phyloP scores from a whole-genome alignment of 2,888 invertebrate species.

The Hoplodrina blanda region DNA sequence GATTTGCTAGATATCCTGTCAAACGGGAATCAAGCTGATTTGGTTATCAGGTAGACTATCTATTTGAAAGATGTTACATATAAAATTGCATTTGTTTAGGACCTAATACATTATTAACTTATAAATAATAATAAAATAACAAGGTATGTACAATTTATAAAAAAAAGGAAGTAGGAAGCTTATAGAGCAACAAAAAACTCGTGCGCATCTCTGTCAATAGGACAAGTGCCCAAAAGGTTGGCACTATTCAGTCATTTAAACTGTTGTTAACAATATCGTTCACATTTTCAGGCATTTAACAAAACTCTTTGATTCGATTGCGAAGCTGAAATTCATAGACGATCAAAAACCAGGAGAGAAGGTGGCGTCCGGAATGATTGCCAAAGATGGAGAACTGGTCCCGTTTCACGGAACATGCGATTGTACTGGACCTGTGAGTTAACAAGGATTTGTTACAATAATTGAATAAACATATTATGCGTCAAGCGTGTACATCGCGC shows the following conservation, averaged over 20 bases:
- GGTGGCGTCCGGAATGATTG: slow-evolving; percentile 95
- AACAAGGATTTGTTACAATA: too few relatives aligned
- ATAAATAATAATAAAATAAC: too few relatives aligned
- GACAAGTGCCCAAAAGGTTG: too few relatives aligned
- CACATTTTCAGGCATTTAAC: slow-evolving; percentile 94
- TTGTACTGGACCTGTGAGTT: slow-evolving; percentile 95
- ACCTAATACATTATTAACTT: too few relatives aligned
- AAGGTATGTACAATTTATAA: too few relatives aligned
- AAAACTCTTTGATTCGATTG: slow-evolving; percentile 98
- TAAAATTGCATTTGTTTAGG: background rate
- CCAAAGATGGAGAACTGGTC: slow-evolving; percentile 98
- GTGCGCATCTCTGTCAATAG: too few relatives aligned
- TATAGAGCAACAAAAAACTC: too few relatives aligned
- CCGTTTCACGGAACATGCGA: slow-evolving; percentile 94
- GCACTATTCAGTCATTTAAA: too few relatives aligned
- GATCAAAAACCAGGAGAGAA: slow-evolving; percentile 90
- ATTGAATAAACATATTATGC: background rate
- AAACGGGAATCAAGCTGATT: slow-evolving; percentile 97
- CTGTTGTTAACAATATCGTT: background rate
- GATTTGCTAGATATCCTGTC: slow-evolving; percentile 98
- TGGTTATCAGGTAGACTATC: slow-evolving; percentile 91
- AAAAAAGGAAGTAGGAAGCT: too few relatives aligned
- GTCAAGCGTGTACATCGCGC: too few relatives aligned
- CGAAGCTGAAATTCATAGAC: slow-evolving; percentile 94
- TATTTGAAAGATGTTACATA: background rate